A percentile compares a stretch with the other conserved stretches of the same genome.
These are phyloP conservation scores for Heliothis subflexa DNA, from an alignment of 1,140 invertebrate genomes.

Conservation along the genomic window DNA sequence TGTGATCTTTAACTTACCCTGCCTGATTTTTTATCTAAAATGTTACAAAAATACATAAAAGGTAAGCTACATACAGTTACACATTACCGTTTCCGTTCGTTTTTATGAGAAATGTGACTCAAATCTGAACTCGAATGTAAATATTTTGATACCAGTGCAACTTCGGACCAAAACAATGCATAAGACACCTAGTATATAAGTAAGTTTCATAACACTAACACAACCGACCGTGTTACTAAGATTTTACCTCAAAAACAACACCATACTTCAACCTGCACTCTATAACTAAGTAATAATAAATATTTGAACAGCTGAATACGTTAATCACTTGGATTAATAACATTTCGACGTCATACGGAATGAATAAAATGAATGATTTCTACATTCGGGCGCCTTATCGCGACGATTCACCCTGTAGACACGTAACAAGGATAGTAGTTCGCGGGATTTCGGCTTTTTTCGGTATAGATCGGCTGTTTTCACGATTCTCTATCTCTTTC, in stretches of 20 bases:
- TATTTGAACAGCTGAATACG: neutral
- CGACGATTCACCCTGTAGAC: neutral
- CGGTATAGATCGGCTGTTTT: slow-evolving; percentile 55
- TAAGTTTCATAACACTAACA: neutral
- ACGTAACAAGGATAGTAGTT: slow-evolving; percentile 20
- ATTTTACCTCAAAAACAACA: slow-evolving; percentile 2
- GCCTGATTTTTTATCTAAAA: neutral
- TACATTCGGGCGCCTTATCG: neutral
- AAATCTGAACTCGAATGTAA: neutral
- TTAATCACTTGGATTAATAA: neutral
- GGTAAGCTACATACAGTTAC: neutral
- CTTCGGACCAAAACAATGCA: slow-evolving; percentile 1
- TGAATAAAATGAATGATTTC: slow-evolving; percentile 3
- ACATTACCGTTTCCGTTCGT: neutral
- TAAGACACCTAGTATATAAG: neutral
- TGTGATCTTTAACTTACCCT: neutral
- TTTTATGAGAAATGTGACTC: neutral
- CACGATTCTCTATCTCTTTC: slow-evolving; percentile 58
- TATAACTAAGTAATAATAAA: neutral
- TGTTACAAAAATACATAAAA: neutral
- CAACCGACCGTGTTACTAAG: neutral
- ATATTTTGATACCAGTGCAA: slow-evolving; percentile 15
- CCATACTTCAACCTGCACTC: neutral
- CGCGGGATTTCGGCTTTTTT: slow-evolving; percentile 14
- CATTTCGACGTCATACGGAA: neutral